Conservation (phyloP, 2,888 invertebrate genomes). For the Oconnorella tubifera region DNA sequence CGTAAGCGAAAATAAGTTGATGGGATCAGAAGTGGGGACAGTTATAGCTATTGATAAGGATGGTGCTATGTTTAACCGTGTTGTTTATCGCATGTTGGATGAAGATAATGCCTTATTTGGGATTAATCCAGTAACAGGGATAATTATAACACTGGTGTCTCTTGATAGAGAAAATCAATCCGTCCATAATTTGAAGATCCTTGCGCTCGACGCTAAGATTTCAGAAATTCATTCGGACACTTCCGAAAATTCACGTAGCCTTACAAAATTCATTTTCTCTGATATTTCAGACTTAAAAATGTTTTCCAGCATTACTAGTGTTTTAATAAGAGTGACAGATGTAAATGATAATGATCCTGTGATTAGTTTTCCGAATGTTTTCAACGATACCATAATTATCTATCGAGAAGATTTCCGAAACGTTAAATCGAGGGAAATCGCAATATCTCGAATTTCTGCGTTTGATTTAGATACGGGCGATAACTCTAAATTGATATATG, state of each 20-base stretch:
- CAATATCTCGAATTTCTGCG: conserved; percentile 1
- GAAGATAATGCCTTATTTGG: conserved; percentile 16
- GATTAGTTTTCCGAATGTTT: conserved; percentile 4
- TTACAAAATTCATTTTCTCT: no score
- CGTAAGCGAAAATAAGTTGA: conserved; percentile 28
- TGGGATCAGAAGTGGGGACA: conserved; percentile 21
- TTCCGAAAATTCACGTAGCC: no score
- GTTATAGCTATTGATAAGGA: conserved; percentile 31
- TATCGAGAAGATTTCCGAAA: not conserved
- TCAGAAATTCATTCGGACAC: no score
- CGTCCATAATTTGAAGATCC: no score
- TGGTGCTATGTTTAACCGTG: conserved; percentile 17
- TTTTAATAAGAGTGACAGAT: conserved; percentile 1
- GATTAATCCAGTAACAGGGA: conserved; percentile 24
- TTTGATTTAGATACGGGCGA: conserved; percentile 9
- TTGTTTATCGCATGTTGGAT: conserved; percentile 23
- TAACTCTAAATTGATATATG: conserved; percentile 7
- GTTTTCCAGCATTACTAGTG: not conserved
- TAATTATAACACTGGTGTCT: conserved; percentile 21
- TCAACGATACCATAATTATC: conserved; percentile 9
- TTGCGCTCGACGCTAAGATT: no score
- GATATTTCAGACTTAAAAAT: no score
- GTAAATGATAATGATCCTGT: conserved; percentile 23
- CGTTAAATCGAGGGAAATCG: not conserved
- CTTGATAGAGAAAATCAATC: conserved; percentile 26